phyloP scores from a whole-genome alignment of 1,140 invertebrate genomes.

The Lethocerus indicus region DNA sequence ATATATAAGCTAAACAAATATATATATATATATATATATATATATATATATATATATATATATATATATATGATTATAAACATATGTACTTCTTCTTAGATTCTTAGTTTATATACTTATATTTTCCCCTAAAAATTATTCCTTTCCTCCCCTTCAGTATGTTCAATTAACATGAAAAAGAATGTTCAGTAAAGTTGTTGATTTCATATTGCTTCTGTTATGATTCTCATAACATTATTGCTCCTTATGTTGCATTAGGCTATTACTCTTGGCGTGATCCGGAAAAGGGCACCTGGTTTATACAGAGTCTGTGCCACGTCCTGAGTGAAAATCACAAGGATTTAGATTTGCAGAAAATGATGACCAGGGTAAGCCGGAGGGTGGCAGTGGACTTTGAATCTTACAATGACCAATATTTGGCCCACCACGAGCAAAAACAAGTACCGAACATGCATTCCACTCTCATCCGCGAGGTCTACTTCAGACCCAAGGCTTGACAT shows the following conservation, averaged over 20 bases:
- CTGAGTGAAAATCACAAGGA: constrained; percentile 28
- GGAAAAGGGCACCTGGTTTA: constrained; percentile 47
- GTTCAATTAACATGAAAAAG: too few species aligned
- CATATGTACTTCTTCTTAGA: too few species aligned
- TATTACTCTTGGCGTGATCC: constrained; percentile 52
- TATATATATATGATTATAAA: too few species aligned
- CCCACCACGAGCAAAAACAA: constrained; percentile 44
- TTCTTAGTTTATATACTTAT: constrained; percentile 5
- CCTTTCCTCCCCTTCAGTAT: too few species aligned
- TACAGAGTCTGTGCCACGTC: constrained; percentile 41
- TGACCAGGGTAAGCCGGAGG: constrained; percentile 41
- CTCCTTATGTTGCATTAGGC: constrained; percentile 27
- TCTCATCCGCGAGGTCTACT: constrained; percentile 42
- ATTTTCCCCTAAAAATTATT: too few species aligned
- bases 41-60: too few species aligned
- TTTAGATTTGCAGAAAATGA: constrained; percentile 38
- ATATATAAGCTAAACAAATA: too few species aligned
- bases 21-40: too few species aligned
- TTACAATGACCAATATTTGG: constrained; percentile 27
- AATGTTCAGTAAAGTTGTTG: too few species aligned
- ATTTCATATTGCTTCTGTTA: too few species aligned
- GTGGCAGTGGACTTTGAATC: constrained; percentile 43
- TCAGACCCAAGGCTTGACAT: constrained; percentile 20
- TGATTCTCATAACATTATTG: not conserved
- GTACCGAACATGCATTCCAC: constrained; percentile 45